phyloP scores from a whole-genome alignment of 2,888 invertebrate genomes.

The Agrotis exclamationis region DNA sequence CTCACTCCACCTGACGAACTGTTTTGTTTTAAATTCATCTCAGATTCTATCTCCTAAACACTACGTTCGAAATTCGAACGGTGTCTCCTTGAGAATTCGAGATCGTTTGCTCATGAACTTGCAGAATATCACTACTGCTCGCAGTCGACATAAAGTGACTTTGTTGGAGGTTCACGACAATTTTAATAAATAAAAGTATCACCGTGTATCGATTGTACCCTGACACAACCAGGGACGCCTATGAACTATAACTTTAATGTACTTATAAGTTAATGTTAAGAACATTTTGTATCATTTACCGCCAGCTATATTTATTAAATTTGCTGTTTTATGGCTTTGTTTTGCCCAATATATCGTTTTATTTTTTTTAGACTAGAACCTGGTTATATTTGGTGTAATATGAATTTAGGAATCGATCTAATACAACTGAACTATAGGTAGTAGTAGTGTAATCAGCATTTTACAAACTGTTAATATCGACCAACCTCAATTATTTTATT shows the following conservation, averaged over 20 bases:
- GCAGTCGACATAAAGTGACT: too few species aligned
- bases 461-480: not conserved
- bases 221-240: not conserved
- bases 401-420: not conserved
- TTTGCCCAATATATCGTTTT: constrained; percentile 62
- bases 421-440: not conserved
- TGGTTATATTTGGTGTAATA: not conserved
- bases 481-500: not conserved
- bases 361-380: constrained; percentile 35
- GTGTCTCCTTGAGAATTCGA: too few species aligned
- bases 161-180: too few species aligned
- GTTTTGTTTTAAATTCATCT: too few species aligned
- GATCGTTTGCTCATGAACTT: too few species aligned
- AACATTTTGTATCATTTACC: constrained; percentile 57
- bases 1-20: too few species aligned
- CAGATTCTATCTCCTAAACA: too few species aligned
- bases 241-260: constrained; percentile 19
- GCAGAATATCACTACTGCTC: too few species aligned
- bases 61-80: too few species aligned
- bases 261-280: constrained; percentile 52
- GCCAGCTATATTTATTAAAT: constrained; percentile 64
- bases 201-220: not conserved
- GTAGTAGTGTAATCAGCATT: not conserved
- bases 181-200: not conserved
- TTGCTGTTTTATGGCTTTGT: constrained; percentile 72